Base-by-base conservation (phyloP, 2,797 vertebrate genomes). In the Lophius americanus region DNA sequence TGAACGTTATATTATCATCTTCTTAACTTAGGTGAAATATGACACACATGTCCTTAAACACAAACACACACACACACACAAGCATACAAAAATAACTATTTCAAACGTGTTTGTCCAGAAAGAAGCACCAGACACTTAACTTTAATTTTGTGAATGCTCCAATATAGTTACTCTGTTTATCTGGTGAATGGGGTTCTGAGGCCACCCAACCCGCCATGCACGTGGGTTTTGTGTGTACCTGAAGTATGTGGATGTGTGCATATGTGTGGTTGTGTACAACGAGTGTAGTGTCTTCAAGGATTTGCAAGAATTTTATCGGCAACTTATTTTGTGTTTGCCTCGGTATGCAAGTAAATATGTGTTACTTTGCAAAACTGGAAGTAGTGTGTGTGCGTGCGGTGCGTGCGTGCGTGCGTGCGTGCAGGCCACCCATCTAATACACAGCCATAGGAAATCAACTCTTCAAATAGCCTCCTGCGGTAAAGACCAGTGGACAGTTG, bases 381-480 rank as follows among this genome's bases (percentile, higher is more conserved):
- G 33, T 9, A 6, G 32, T 60, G 44, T 50, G 1, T 53, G 7
- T 54, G 44, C 44, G 1, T 53, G 7, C 11, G 51, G 14, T 41
- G 41, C 43, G 55, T 39, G 35, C 14, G 9, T 11, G 43, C 59
- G n/a, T 67, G 37, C 65, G 41, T 47, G 12, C 57, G 23, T 8
- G 4, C 71, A 54, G 78, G 79, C 84, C 80, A 82, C 84, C 77
- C 79, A 79, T 42, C 75, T 68, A 51, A 88, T 73, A 61, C 80
- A 65, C 38, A 75, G 81, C 74, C 62, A 38, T 47, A 58, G 76
- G 68, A 75, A 60, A 75, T 85, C 66, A 58, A 59, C 68, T 71
- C 82, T 70, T 60, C 78, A 88, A 89, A 89, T 90, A 90, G 67
- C 39, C 35, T 55, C 66, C 64, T 81, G 83, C 71, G 88, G 89